Base-by-base conservation (phyloP, 2,888 invertebrate genomes). In the Marronus borbonicus region DNA sequence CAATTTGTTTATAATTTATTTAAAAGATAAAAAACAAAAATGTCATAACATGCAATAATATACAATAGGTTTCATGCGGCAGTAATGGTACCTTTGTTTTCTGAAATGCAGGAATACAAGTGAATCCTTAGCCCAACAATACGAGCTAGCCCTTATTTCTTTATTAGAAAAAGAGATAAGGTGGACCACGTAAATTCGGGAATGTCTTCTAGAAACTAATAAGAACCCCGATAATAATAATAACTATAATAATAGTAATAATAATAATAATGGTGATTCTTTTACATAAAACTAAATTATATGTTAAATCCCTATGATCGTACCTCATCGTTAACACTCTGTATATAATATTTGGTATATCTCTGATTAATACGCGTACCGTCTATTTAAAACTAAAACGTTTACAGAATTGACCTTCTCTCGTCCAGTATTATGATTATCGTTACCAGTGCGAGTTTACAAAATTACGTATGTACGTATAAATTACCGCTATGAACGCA, bases 1-100 rank as follows among this genome's bases (percentile, higher is more conserved):
- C 28, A 24, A 50, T 62, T 62, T 62, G 12, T 62, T 17, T 55
- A 62, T 62, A 31, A 62, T 62, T 55, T 55, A 17, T 17, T 55
- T 20, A 20, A 14, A 62, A 62, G 14, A 24, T 62, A 10, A 31
- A 62, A 28, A 31, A 62, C 12, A 31, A 28, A 28, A 62, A 4
- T 17, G 3, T 17, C 3, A 5, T 4, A 28, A 28, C 28, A 62
- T 14, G 14, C 10, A 28, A 62, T 4, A 4, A 28, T 62, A 62
- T 31, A 28, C 10, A 20, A 17, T 55, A 55, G 17, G n/a, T 52
- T 52, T 52, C 14, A 5, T 3, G 14, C 0, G 14, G n/a, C 3
- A n/a, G 5, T 17, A 17, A 17, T 17, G n/a, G 17, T 50, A 50
- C 10, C 50, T 50, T 14, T 50, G 50, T 8, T 50, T 12, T n/a